These are phyloP conservation scores for Cartodere bifasciata DNA, from an alignment of 2,888 invertebrate genomes.

Conservation along the genomic window DNA sequence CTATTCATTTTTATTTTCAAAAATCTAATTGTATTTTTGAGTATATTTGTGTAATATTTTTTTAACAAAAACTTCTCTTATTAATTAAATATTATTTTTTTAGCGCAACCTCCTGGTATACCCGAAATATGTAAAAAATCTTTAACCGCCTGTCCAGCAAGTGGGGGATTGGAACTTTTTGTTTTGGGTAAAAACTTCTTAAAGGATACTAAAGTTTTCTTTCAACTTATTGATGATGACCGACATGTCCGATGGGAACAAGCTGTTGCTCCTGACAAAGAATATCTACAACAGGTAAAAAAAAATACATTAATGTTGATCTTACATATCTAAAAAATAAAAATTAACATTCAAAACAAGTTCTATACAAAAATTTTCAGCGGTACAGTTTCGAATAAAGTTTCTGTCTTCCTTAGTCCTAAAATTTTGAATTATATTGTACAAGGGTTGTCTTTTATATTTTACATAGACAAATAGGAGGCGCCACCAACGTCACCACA, in stretches of 20 bases:
- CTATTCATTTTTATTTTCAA: no score
- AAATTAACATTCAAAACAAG: background rate
- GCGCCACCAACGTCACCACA: no score
- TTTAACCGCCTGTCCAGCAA: constrained; percentile 61
- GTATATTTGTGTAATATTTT: no score
- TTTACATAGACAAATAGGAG: no score
- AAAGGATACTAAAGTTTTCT: constrained; percentile 77
- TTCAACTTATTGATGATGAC: constrained; percentile 46
- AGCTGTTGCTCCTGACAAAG: constrained; percentile 74
- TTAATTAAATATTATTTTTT: no score
- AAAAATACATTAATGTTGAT: background rate
- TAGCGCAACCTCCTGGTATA: constrained; percentile 84
- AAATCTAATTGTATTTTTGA: no score
- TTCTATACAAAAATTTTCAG: background rate
- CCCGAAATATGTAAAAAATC: constrained; percentile 89
- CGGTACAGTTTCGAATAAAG: background rate
- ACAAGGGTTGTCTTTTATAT: no score
- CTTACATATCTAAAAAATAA: background rate
- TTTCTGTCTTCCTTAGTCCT: constrained; percentile 1
- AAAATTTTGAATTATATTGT: constrained; percentile 1
- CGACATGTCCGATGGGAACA: constrained; percentile 61
- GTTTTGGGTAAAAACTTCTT: constrained; percentile 85
- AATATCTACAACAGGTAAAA: constrained; percentile 81
- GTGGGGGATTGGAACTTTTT: constrained; percentile 74
- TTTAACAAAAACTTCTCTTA: no score